Evolutionary conservation across 2,888 invertebrate genomes (phyloP), one percentile per base, ranked within the genome.

Genomic region (Campoplex nolae): DNA sequence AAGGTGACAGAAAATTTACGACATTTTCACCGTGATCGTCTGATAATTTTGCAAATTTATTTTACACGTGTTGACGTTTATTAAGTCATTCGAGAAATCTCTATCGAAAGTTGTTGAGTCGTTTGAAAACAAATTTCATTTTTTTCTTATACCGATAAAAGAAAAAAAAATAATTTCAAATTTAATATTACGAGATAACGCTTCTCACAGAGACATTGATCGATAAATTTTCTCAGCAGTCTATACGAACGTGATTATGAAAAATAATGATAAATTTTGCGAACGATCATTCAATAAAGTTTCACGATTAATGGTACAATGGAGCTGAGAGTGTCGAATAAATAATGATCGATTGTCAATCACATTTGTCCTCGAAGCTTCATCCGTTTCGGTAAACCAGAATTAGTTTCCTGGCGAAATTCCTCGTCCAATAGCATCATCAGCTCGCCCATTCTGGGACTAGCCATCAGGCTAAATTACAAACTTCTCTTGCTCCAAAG

Each of bases 391-490:
- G 35, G 8, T 70, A 28, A 56, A 56, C 54, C 13, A 38, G 23
- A 58, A 73, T 51, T 65, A 73, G 42, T 56, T 58, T 35, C 56
- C 28, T 51, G 28, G 28, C 62, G 62, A 65, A 42, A 82, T 78
- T 78, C 74, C 82, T 82, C 48, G 56, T 71, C 73, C 80, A 77
- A 86, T 80, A 80, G 38, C 73, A 73, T 81, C 73, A 68, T 80
- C 67, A 62, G 51, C 58, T 73, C 65, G 51, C 76, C 65, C 32
- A 56, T 71, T 77, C 67, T 48, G 48, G 45, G 38, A 67, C 32
- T 35, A 56, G 71, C 86, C 86, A 86, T 86, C 83, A 77, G 83
- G 86, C 86, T 74, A 81, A 86, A 84, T 86, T 86, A 86, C 80
- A 74, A 84, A 77, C 80, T 86, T 84, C 68, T 77, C 67, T 38